A percentile compares a stretch with the other conserved stretches of the same genome.
phyloP scores from a whole-genome alignment of 2,113 vertebrate genomes.

The Bostrychus sinensis region DNA sequence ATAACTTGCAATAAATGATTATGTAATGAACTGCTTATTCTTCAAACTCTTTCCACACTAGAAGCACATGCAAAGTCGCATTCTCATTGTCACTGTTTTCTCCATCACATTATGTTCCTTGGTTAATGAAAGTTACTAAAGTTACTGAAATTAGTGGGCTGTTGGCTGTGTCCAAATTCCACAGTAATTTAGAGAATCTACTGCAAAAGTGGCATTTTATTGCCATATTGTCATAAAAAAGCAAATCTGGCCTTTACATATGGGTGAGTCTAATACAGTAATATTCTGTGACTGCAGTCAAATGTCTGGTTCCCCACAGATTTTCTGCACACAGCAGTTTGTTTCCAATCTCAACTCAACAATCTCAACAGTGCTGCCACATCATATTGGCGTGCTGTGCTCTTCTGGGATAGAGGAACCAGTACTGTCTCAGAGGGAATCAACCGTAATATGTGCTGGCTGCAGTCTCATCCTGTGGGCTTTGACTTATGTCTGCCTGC shows the following conservation, averaged over 20 bases:
- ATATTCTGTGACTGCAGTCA: conserved; percentile 11
- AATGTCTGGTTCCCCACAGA: conserved; percentile 16
- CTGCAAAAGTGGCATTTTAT: too few relatives aligned
- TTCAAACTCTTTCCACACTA: too few relatives aligned
- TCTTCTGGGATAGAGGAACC: conserved; percentile 34
- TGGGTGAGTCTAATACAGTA: background rate
- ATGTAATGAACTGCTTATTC: too few relatives aligned
- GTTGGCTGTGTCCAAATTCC: too few relatives aligned
- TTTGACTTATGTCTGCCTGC: conserved; percentile 29
- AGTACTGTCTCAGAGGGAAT: conserved; percentile 43
- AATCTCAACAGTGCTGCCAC: conserved; percentile 54
- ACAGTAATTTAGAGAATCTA: too few relatives aligned
- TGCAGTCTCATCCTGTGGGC: conserved; percentile 22
- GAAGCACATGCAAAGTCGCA: too few relatives aligned
- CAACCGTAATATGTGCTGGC: conserved; percentile 35
- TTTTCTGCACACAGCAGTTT: conserved; percentile 2
- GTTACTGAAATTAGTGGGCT: too few relatives aligned
- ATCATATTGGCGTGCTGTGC: conserved; percentile 46
- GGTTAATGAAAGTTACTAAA: too few relatives aligned
- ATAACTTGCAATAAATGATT: too few relatives aligned
- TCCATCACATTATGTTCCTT: too few relatives aligned
- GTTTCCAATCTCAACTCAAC: conserved; percentile 35
- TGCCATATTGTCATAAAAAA: too few relatives aligned
- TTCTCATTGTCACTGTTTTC: too few relatives aligned
- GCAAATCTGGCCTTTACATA: background rate